phyloP scores from a whole-genome alignment of 1,140 invertebrate genomes.

The Probaryconus sp. region DNA sequence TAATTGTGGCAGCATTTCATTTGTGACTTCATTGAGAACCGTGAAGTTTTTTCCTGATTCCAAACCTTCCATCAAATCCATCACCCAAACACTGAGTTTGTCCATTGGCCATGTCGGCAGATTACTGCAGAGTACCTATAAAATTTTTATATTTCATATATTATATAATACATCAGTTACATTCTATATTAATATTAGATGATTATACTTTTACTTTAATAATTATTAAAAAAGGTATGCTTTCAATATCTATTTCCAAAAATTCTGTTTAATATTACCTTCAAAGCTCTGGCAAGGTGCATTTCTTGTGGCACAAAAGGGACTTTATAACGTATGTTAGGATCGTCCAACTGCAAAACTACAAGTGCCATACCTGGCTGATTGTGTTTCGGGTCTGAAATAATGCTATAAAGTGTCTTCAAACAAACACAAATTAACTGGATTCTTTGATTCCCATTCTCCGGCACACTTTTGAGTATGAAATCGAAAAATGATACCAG shows the following conservation, averaged over 20 bases:
- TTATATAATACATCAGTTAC: background rate
- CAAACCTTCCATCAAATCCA: conserved; percentile 78
- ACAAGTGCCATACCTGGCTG: conserved; percentile 79
- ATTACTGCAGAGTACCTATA: conserved; percentile 78
- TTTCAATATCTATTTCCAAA: too few species aligned
- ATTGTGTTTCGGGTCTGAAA: conserved; percentile 66
- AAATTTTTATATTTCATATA: conserved; percentile 56
- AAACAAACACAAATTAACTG: conserved; percentile 63
- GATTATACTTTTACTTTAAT: background rate
- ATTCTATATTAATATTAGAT: background rate
- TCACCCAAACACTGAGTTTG: conserved; percentile 78
- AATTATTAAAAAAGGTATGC: background rate
- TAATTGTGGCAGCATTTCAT: conserved; percentile 74
- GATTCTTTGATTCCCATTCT: conserved; percentile 45
- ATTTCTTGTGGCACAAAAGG: conserved; percentile 73
- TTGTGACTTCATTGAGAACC: conserved; percentile 77
- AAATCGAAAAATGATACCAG: too few species aligned
- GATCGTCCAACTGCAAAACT: conserved; percentile 76
- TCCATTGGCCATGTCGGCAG: conserved; percentile 76
- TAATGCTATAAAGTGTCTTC: conserved; percentile 69
- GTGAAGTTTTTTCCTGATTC: conserved; percentile 76
- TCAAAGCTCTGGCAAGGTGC: conserved; percentile 28
- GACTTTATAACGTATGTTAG: conserved; percentile 70
- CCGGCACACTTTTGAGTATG: too few species aligned
- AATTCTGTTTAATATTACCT: too few species aligned